Percentiles rank a stretch among this genome's conserved stretches.
Conservation (phyloP, 2,113 vertebrate genomes). For the Glaucidium brasilianum region DNA sequence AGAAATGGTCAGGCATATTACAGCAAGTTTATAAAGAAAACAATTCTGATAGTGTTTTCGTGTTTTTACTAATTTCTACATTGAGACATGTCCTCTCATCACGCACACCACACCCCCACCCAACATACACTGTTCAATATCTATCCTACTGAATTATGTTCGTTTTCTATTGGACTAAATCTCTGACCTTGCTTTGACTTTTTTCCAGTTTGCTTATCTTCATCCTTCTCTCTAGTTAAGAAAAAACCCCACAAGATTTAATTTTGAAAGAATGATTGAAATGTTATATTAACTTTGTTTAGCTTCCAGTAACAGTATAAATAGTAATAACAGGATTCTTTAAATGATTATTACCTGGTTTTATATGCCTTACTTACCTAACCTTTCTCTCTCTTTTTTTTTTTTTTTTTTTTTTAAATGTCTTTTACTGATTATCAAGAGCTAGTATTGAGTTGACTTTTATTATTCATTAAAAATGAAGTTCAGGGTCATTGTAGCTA, state of each 20-base stretch:
- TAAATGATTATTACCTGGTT: neutral
- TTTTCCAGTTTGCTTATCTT: neutral
- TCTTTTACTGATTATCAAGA: neutral
- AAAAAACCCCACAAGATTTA: neutral
- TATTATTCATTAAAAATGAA: slow-evolving; percentile 18
- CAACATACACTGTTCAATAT: neutral
- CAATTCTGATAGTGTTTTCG: neutral
- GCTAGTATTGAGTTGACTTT: neutral
- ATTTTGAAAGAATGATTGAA: neutral
- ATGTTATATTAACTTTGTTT: neutral
- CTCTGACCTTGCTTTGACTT: neutral
- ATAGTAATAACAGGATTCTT: neutral
- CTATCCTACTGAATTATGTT: neutral
- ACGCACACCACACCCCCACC: neutral
- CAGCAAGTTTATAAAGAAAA: neutral
- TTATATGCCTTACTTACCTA: neutral
- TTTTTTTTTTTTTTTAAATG: neutral
- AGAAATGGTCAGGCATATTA: neutral
- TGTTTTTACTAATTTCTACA: neutral
- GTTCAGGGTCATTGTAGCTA: neutral
- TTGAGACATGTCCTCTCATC: neutral
- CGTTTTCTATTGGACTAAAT: neutral
- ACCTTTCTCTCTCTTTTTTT: neutral
- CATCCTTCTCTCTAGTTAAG: neutral
- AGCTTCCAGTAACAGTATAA: neutral